A percentile compares a stretch with the other conserved stretches of the same genome.
Evolutionary conservation across 2,797 vertebrate species (phyloP).

Genomic region (Peromyscus nudipes): DNA sequence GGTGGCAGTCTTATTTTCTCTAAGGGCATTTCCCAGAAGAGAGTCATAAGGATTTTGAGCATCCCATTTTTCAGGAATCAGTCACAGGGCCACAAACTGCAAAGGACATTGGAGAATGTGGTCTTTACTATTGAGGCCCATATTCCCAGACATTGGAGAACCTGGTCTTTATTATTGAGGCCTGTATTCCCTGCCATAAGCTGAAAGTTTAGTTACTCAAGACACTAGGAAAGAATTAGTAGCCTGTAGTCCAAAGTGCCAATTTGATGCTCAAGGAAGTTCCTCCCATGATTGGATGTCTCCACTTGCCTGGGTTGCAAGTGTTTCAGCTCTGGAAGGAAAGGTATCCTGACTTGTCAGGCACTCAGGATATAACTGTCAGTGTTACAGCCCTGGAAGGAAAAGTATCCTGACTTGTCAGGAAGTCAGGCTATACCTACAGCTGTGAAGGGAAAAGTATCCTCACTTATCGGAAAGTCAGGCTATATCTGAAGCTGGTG

Average conservation of each 20-base stretch:
- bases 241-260: neutral
- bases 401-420: no score
- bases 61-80: slow-evolving; percentile 8
- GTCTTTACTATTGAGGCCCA: neutral
- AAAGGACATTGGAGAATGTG: neutral
- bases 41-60: neutral
- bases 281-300: neutral
- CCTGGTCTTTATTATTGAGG: neutral
- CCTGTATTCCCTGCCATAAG: neutral
- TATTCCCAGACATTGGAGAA: neutral
- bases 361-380: no score
- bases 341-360: no score
- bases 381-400: no score
- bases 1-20: neutral
- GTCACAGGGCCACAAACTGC: neutral
- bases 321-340: no score
- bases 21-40: slow-evolving; percentile 20
- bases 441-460: no score
- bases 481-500: no score
- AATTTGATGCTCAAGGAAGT: neutral
- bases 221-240: neutral
- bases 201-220: slow-evolving; percentile 39
- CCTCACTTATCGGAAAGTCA: no score
- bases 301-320: neutral
- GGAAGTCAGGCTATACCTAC: no score